Base-by-base conservation (phyloP, 2,797 vertebrate species). In the Vireo griseus region DNA sequence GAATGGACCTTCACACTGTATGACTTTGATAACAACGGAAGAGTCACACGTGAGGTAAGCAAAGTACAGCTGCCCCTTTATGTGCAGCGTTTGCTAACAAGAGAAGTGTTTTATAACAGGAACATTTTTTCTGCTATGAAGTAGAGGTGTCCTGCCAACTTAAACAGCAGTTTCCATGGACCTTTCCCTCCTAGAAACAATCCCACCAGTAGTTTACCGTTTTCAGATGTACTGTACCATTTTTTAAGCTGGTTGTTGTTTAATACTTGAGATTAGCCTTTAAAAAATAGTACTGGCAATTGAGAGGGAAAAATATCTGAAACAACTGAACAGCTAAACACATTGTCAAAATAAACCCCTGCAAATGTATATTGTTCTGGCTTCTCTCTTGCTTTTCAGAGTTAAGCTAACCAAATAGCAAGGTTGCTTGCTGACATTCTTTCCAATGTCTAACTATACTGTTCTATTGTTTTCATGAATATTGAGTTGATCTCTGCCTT, bases 1-100 rank as follows among this genome's bases (percentile, higher is more conserved):
- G 99, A 99, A 96, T 99, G 99, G 99, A 99, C 99, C 67, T 99
- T 99, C 97, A 99, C 99, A 31, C 98, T 99, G 37, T 99, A 99
- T 16, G 99, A 99, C 98, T 99, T 99, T 88, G 99, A 99, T 98
- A 99, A 99, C 98, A 99, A 98, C 10, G 99, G 99, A 97, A 99
- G 99, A 98, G 99, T 99, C 97, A 99, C 99, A 31, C 98, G 99
- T 40, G 99, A 99, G 99, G 99, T 99, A 98, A 98, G 98, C 88
- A 21, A 68, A 54, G 83, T 54, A 51, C 55, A 73, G 91, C 92
- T 86, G 81, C 94, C 65, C 71, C 77, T 39, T 15, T 33, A 48
- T 26, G 65, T 69, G 84, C 75, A 77, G 90, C 26, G 0, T 63
- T 90, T 94, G 86, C 86, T 86, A 90, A 92, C 62, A 20, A 72